These are phyloP conservation scores for Eueremaeus valkanovi DNA, from an alignment of 2,888 invertebrate genomes.

Conservation along the genomic window DNA sequence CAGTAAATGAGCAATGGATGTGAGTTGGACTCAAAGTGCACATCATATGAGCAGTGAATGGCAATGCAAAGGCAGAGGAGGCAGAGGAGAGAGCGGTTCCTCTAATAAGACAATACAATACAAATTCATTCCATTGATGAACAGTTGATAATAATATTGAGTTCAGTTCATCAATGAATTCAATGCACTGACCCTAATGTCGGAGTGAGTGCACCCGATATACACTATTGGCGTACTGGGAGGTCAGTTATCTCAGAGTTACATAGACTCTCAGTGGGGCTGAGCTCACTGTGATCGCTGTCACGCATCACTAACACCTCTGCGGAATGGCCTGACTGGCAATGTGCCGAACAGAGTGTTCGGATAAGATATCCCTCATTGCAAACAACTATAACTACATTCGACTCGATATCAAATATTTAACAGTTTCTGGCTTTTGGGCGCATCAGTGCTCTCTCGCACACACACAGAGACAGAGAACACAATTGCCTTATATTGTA, in stretches of 20 bases:
- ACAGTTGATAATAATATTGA: conserved; percentile 18
- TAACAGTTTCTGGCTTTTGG: conserved; percentile 27
- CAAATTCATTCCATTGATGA: conserved; percentile 25
- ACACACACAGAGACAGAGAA: not conserved
- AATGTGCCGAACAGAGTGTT: conserved; percentile 9
- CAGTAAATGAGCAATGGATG: conserved; percentile 14
- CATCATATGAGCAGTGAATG: not conserved
- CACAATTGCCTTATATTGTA: conserved; percentile 3
- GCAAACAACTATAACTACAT: conserved; percentile 20
- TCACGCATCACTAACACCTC: conserved; percentile 30
- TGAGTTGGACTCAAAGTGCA: not conserved
- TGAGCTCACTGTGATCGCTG: conserved; percentile 10
- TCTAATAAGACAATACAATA: conserved; percentile 15
- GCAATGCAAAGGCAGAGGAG: too few relatives aligned
- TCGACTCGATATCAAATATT: conserved; percentile 12
- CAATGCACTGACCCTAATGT: conserved; percentile 18
- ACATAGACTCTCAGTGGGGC: conserved; percentile 19
- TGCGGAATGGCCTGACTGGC: conserved; percentile 10
- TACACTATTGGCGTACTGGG: conserved; percentile 17
- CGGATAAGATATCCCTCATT: conserved; percentile 30
- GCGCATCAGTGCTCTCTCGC: conserved; percentile 1
- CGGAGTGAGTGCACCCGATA: conserved; percentile 19
- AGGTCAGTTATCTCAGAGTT: conserved; percentile 28
- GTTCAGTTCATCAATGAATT: conserved; percentile 14
- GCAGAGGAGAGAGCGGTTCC: not conserved